Evolutionary conservation across 2,113 vertebrate genomes (phyloP), one percentile per base, ranked within the genome.

Genomic region (Pyrgilauda ruficollis): DNA sequence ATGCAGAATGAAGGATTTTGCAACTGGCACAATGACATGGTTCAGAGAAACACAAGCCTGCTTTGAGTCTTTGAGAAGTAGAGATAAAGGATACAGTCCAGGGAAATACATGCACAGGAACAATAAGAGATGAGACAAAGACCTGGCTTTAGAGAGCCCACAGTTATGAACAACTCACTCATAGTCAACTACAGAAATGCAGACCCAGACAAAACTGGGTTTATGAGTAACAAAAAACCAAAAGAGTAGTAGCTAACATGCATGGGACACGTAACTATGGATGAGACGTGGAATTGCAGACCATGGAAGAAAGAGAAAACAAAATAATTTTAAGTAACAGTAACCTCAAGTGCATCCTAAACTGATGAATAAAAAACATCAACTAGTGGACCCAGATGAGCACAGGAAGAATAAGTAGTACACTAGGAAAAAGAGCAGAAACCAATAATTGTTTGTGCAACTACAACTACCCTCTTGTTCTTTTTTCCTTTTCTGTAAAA

Each of bases 381-480:
- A 69, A 7, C 24, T 35, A 58, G 28, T 13, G 2, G 11, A 56
- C 9, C 2, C 10, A 73, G 21, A 80, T 12, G 3, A 77, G 21
- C 21, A 73, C 21, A 5, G 10, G 17, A 77, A 52, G 6, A 2
- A 31, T 20, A 64, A 84, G 11, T 11, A 41, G 66, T 77, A 53
- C 21, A 37, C 15, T 62, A 74, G 13, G 17, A 22, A 77, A 62
- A 61, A 7, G 8, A 33, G 7, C 13, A 59, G 44, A 77, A 89
- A 70, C 19, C 12, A 59, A 21, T 8, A 55, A 24, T 14, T 4
- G 0, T 20, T 12, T 7, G 0, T 30, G 5, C 6, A 70, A 43
- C 10, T 50, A 37, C 23, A 66, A 62, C 10, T 37, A 4, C 5
- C 39, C 23, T 75, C 39, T 26, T 69, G 4, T 30, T 66, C 1